Percentiles rank a stretch among this genome's conserved stretches.
phyloP scores from a whole-genome alignment of 2,888 invertebrate species.

The Drosophila tripunctata region DNA sequence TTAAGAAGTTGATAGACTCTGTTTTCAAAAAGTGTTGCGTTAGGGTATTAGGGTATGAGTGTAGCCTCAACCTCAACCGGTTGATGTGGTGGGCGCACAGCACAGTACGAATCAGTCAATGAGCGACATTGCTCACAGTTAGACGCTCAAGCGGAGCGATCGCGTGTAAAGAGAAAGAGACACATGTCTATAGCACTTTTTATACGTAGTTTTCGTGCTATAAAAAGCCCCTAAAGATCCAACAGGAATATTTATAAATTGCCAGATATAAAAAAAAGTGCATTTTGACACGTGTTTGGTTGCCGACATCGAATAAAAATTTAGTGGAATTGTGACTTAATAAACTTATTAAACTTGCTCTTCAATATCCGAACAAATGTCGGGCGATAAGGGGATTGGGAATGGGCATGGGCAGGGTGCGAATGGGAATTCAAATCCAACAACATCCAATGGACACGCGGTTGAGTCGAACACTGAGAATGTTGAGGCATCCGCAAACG shows the following conservation, averaged over 20 bases:
- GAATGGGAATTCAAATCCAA: slow-evolving; percentile 7
- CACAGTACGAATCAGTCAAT: slow-evolving; percentile 51
- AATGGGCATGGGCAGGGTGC: slow-evolving; percentile 4
- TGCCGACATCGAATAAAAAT: not conserved
- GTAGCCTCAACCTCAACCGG: slow-evolving; percentile 10
- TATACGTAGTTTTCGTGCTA: slow-evolving; percentile 29
- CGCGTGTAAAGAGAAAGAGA: slow-evolving; percentile 2
- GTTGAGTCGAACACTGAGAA: slow-evolving; percentile 9
- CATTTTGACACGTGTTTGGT: slow-evolving; percentile 57
- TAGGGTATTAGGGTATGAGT: slow-evolving; percentile 5
- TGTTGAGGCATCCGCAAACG: slow-evolving; percentile 34
- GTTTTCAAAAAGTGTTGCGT: too few species aligned
- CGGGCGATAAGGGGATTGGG: slow-evolving; percentile 15
- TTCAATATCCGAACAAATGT: slow-evolving; percentile 24
- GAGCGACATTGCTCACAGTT: slow-evolving; percentile 46
- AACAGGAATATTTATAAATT: slow-evolving; percentile 58
- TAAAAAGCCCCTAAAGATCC: slow-evolving; percentile 39
- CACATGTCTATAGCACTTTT: not conserved
- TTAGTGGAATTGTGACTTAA: not conserved
- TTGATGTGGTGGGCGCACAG: slow-evolving; percentile 12
- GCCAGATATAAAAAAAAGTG: slow-evolving; percentile 59
- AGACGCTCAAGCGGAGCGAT: slow-evolving; percentile 42
- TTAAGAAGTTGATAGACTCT: too few species aligned
- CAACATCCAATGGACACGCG: slow-evolving; percentile 39
- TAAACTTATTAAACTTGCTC: slow-evolving; percentile 9